Percentiles rank a stretch among this genome's conserved stretches.
These are phyloP conservation scores for Euura lappo DNA, from an alignment of 1,140 invertebrate species.

Conservation along the genomic window DNA sequence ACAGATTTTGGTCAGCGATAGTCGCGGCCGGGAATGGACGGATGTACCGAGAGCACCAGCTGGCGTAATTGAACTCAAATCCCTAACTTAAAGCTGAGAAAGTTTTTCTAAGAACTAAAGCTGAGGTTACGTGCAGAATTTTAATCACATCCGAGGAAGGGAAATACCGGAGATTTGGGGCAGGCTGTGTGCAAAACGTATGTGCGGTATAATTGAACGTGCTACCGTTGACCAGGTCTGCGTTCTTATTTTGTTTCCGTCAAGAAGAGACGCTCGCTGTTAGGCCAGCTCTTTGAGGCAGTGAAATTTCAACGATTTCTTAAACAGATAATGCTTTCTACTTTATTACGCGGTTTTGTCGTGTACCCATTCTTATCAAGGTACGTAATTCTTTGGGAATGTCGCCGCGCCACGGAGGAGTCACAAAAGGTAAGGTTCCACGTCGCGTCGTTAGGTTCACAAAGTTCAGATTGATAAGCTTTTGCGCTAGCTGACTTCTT, in stretches of 20 bases:
- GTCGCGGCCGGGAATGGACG: not conserved
- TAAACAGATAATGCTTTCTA: not conserved
- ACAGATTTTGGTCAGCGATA: not conserved
- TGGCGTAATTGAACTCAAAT: not conserved
- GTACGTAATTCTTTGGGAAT: not conserved
- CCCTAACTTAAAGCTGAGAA: slow-evolving; percentile 17
- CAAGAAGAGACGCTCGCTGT: too few relatives aligned
- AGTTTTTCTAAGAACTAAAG: slow-evolving; percentile 34
- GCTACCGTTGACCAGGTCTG: too few relatives aligned
- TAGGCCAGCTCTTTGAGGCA: too few relatives aligned
- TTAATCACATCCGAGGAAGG: slow-evolving; percentile 31
- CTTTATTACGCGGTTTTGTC: not conserved
- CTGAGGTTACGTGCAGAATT: slow-evolving; percentile 33
- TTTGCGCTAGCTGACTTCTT: not conserved
- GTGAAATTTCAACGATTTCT: slow-evolving; percentile 3
- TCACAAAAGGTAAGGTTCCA: not conserved
- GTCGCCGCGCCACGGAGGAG: not conserved
- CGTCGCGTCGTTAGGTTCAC: not conserved
- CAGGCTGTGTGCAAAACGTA: not conserved
- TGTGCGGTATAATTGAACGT: too few relatives aligned
- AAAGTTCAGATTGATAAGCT: slow-evolving; percentile 7
- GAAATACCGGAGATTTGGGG: not conserved
- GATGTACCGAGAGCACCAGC: not conserved
- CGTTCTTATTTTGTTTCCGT: too few relatives aligned
- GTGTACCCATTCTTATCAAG: not conserved